Conservation (phyloP, 2,113 vertebrate species). For the Aphelocoma coerulescens region DNA sequence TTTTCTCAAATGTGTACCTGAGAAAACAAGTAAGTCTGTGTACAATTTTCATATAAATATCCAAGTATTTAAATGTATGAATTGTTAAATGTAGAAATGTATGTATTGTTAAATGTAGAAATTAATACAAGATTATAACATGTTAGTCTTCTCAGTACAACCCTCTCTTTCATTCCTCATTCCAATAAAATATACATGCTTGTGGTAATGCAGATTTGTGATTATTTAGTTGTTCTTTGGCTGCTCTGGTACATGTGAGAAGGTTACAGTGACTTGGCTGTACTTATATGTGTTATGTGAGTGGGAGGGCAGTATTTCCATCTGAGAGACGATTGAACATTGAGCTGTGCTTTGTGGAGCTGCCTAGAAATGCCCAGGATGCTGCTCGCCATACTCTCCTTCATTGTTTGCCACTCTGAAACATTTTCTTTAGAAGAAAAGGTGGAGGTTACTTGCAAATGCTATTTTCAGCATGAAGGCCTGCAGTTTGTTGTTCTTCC, state of each 20-base stretch:
- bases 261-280: not conserved
- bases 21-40: not conserved
- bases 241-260: not conserved
- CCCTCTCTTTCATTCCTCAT: not conserved
- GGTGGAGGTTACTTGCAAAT: constrained; percentile 44
- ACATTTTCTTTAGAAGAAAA: constrained; percentile 34
- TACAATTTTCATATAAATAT: not conserved
- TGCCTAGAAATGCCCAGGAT: constrained; percentile 17
- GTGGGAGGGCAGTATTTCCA: not conserved
- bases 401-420: constrained; percentile 36
- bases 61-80: not conserved
- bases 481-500: constrained; percentile 6
- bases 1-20: not conserved
- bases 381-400: not conserved
- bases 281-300: not conserved
- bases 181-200: not conserved
- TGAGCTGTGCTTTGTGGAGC: constrained; percentile 32
- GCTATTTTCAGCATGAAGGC: constrained; percentile 18
- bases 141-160: not conserved
- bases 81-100: not conserved
- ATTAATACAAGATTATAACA: not conserved
- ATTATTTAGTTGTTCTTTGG: not conserved
- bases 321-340: not conserved
- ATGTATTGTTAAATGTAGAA: not conserved
- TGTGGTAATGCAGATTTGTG: not conserved